phyloP scores from a whole-genome alignment of 2,797 vertebrate genomes.

The Melanotaenia boesemani region DNA sequence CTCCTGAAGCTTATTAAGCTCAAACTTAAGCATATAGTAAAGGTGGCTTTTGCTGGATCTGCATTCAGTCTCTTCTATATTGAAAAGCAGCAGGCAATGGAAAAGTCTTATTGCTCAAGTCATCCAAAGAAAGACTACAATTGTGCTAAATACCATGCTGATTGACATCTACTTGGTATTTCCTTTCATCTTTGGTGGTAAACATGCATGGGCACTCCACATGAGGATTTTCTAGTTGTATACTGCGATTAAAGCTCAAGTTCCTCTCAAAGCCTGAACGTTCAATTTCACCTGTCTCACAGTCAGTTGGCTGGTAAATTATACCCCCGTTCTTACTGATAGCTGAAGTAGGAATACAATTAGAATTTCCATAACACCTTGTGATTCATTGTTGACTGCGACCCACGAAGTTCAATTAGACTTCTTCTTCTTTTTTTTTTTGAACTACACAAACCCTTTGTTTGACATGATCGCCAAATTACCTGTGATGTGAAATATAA shows the following conservation, averaged over 20 bases:
- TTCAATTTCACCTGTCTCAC: slow-evolving; percentile 65
- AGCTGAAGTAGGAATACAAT: slow-evolving; percentile 63
- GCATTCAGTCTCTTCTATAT: slow-evolving; percentile 31
- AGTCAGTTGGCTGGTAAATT: slow-evolving; percentile 57
- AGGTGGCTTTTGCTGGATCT: slow-evolving; percentile 37
- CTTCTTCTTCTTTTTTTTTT: slow-evolving; percentile 7
- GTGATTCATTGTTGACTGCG: slow-evolving; percentile 27
- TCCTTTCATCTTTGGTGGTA: slow-evolving; percentile 26
- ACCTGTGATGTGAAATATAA: slow-evolving; percentile 19
- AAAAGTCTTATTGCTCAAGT: slow-evolving; percentile 36
- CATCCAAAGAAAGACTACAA: slow-evolving; percentile 38
- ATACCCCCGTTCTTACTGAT: slow-evolving; percentile 40
- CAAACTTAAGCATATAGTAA: slow-evolving; percentile 21
- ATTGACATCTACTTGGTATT: slow-evolving; percentile 44
- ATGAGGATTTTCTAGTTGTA: slow-evolving; percentile 54
- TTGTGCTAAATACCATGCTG: slow-evolving; percentile 20
- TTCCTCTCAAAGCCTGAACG: slow-evolving; percentile 47
- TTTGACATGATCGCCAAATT: slow-evolving; percentile 31
- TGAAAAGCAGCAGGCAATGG: slow-evolving; percentile 32
- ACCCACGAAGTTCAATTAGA: slow-evolving; percentile 35
- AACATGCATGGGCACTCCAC: slow-evolving; percentile 42
- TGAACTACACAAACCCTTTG: slow-evolving; percentile 32
- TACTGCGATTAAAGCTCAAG: slow-evolving; percentile 59
- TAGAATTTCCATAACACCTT: slow-evolving; percentile 55
- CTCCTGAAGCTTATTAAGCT: slow-evolving; percentile 65